Evolutionary conservation across 2,888 invertebrate species (phyloP), one percentile per base, ranked within the genome.

Genomic region (Callinectes sapidus): DNA sequence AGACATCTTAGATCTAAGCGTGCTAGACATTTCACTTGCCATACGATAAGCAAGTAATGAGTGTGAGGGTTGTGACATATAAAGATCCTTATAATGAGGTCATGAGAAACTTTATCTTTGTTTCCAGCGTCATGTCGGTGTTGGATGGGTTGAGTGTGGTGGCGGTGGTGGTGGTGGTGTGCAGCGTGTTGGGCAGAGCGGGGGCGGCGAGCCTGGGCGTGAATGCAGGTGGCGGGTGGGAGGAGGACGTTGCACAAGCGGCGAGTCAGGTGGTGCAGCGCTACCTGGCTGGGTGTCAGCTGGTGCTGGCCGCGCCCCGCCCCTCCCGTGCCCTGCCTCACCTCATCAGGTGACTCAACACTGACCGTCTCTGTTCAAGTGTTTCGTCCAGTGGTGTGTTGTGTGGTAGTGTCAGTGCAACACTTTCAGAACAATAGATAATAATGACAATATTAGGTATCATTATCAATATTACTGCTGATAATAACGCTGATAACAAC

Each of bases 271-370:
- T 81, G 81, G 35, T 81, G 1, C 14, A 35, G 35, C 35, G 16
- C 14, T 81, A 81, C 81, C n/a, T 81, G 32, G 32, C 35, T 32
- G 81, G 16, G 16, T 81, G 81, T 81, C 32, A 81, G 0, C 35
- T 81, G 81, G 35, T 81, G 81, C 18, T 81, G 16, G 81, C 35
- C 14, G 81, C 35, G 18, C 81, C 81, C 16, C 13, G 81, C 16
- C 14, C 35, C 14, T 81, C 81, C 28, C 61, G 32, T 16, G 39
- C 88, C 88, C 28, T n/a, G 16, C 54, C n/a, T 88, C 88, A 16
- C n/a, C 88, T 88, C 42, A 35, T 61, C 88, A 88, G 88, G 88
- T 88, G 61, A 61, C 6, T 61, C 3, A 61, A 61, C 61, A 61
- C 23, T 23, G 18, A 61, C 18, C 23, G 18, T 61, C 61, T 61